Evolutionary conservation across 2,113 vertebrate genomes (phyloP).

Genomic region (Phalacrocorax brasilianus): DNA sequence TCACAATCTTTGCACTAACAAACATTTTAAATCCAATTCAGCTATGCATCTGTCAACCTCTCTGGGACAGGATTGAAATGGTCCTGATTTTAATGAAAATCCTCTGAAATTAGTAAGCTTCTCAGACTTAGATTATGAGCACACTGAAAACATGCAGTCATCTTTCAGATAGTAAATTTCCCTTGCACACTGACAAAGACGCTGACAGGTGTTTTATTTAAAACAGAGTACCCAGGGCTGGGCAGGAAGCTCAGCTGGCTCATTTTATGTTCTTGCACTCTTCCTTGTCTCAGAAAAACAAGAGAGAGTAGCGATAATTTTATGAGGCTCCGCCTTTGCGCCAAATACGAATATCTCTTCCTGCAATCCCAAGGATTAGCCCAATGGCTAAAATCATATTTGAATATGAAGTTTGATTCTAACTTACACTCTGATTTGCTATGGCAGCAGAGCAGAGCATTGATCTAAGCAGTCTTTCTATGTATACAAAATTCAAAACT

Average conservation of each 20-base stretch:
- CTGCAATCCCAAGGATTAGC: not conserved
- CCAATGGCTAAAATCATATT: not conserved
- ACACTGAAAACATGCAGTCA: slow-evolving; percentile 20
- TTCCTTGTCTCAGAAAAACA: not conserved
- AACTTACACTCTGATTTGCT: not conserved
- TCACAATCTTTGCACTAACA: not conserved
- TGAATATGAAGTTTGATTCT: not conserved
- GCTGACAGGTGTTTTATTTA: not conserved
- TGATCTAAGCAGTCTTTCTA: not conserved
- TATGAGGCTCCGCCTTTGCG: not conserved
- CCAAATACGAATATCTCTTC: not conserved
- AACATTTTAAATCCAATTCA: not conserved
- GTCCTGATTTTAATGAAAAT: not conserved
- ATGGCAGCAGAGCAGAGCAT: not conserved
- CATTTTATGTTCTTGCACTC: not conserved
- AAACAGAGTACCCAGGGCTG: not conserved
- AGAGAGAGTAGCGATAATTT: not conserved
- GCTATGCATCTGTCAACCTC: not conserved
- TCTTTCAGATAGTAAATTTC: not conserved
- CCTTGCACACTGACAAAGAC: not conserved
- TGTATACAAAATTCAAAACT: not conserved
- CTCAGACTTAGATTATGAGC: slow-evolving; percentile 8
- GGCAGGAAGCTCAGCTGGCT: not conserved
- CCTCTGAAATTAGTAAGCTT: slow-evolving; percentile 7
- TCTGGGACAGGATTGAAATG: slow-evolving; percentile 16